phyloP scores from a whole-genome alignment of 1,140 invertebrate species.

The Drosophila persimilis region DNA sequence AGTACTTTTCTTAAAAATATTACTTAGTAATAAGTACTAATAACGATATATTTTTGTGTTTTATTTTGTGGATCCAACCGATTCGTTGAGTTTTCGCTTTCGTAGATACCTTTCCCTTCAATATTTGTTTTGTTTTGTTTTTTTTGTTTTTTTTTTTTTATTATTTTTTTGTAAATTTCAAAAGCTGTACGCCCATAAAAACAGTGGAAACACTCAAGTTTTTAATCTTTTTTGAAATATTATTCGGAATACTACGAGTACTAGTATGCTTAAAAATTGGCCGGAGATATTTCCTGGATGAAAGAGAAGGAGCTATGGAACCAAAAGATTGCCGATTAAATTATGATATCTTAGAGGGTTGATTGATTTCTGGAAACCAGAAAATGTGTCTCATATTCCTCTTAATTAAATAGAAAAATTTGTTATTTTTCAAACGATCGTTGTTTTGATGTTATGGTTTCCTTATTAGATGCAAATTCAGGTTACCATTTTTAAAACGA shows the following conservation, averaged over 20 bases:
- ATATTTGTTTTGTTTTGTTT: constrained; percentile 12
- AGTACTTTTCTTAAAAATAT: constrained; percentile 40
- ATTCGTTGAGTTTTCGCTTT: constrained; percentile 1
- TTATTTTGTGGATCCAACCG: constrained; percentile 3
- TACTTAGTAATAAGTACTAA: constrained; percentile 74
- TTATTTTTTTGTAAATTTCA: constrained; percentile 47
- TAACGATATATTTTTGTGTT: constrained; percentile 54
- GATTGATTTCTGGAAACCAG: no score
- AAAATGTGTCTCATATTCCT: no score
- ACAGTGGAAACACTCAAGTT: constrained; percentile 35
- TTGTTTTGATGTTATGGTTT: no score
- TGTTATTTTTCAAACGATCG: no score
- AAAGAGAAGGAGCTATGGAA: no score
- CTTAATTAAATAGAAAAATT: no score
- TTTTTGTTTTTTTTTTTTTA: constrained; percentile 16
- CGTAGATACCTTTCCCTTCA: constrained; percentile 5
- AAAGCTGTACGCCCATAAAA: constrained; percentile 31
- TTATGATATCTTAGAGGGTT: no score
- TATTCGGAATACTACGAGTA: constrained; percentile 4
- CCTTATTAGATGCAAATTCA: no score
- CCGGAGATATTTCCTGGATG: not conserved
- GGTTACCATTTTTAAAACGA: no score
- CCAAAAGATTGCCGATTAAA: no score
- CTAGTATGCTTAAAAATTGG: constrained; percentile 35
- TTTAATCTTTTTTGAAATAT: constrained; percentile 16